These are phyloP conservation scores for Orthosia cruda DNA, from an alignment of 2,888 invertebrate species.

Conservation along the genomic window DNA sequence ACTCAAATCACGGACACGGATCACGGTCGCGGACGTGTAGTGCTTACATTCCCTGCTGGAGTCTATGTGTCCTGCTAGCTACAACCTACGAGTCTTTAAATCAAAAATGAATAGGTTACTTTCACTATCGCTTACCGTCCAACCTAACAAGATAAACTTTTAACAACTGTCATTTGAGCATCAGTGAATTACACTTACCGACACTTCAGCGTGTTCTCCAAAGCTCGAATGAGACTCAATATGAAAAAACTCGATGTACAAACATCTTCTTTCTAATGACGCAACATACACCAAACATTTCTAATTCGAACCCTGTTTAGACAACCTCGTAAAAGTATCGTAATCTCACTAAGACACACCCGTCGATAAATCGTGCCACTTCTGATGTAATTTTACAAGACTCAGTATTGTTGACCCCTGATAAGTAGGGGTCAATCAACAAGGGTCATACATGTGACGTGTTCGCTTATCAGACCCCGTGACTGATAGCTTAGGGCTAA, in stretches of 20 bases:
- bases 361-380: constrained; percentile 1
- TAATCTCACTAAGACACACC: constrained; percentile 31
- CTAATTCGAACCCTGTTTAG: background rate
- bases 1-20: no score
- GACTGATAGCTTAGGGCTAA: constrained; percentile 25
- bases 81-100: no score
- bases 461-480: constrained; percentile 27
- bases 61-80: no score
- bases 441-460: constrained; percentile 23
- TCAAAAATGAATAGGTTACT: no score
- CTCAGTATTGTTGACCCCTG: background rate
- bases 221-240: background rate
- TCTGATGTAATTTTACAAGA: constrained; percentile 34
- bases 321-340: background rate
- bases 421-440: constrained; percentile 32
- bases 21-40: no score
- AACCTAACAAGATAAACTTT: no score
- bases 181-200: background rate
- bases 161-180: no score
- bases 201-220: background rate
- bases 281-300: background rate
- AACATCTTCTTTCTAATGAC: background rate
- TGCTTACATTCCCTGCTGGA: no score
- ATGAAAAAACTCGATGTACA: background rate
- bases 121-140: no score